Evolutionary conservation across 2,113 vertebrate species (phyloP).

Genomic region (Brienomyrus longianalis): DNA sequence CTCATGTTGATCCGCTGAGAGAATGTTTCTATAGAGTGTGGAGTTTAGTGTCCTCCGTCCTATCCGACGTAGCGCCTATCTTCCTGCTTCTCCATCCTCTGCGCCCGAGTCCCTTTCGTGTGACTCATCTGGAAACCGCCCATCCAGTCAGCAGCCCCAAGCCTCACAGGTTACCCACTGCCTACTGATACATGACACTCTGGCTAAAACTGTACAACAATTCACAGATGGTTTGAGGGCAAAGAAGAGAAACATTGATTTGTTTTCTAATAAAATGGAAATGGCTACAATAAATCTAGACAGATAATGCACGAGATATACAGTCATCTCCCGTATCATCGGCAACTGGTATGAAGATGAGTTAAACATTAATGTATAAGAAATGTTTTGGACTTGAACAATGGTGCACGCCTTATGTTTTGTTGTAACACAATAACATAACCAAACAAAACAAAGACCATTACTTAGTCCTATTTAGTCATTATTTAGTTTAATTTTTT

Average conservation of each 20-base stretch:
- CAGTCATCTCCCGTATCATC: not conserved
- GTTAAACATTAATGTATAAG: not conserved
- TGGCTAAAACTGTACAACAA: slow-evolving; percentile 1
- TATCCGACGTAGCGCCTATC: not conserved
- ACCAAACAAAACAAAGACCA: not conserved
- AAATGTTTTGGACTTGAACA: not conserved
- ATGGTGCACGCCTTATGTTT: not conserved
- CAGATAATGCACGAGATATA: not conserved
- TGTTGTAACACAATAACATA: not conserved
- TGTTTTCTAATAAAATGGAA: not conserved
- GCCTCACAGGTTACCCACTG: not conserved
- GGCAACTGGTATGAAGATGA: not conserved
- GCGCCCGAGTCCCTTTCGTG: not conserved
- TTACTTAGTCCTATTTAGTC: not conserved
- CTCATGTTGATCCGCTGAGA: not conserved
- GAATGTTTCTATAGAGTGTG: not conserved
- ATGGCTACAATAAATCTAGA: not conserved
- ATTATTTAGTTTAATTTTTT: not conserved
- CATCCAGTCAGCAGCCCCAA: not conserved
- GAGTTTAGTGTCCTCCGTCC: not conserved
- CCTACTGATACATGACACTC: not conserved
- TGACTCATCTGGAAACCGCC: not conserved
- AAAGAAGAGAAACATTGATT: not conserved
- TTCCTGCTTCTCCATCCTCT: not conserved
- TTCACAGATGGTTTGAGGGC: slow-evolving; percentile 4